Evolutionary conservation across 2,888 invertebrate species (phyloP).

Genomic region (Auanema sp.): DNA sequence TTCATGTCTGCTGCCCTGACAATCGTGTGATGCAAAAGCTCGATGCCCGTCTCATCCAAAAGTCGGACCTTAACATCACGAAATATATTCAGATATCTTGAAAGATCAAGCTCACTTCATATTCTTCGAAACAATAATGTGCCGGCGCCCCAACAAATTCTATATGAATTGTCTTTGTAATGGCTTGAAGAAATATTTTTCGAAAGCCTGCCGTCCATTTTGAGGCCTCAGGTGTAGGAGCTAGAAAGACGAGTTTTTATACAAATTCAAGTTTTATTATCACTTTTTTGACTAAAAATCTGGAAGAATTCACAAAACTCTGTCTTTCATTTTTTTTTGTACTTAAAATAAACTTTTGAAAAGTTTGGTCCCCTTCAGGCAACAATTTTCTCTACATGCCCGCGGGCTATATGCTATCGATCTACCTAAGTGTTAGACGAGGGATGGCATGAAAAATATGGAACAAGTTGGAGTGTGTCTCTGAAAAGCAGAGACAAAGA

Average conservation of each 20-base stretch:
- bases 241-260: slow-evolving; percentile 13
- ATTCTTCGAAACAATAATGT: slow-evolving; percentile 60
- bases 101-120: slow-evolving; percentile 43
- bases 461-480: no score
- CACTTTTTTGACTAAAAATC: neutral
- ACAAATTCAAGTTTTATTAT: neutral
- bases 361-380: no score
- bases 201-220: slow-evolving; percentile 63
- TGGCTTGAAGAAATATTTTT: slow-evolving; percentile 50
- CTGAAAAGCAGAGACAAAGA: no score
- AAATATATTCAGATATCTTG: neutral
- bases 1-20: slow-evolving; percentile 43
- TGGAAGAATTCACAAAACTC: neutral
- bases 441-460: no score
- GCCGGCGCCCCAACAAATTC: slow-evolving; percentile 61
- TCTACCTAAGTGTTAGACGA: no score
- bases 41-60: slow-evolving; percentile 53
- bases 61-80: slow-evolving; percentile 48
- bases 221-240: slow-evolving; percentile 57
- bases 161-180: slow-evolving; percentile 54
- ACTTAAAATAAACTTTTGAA: no score
- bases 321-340: no score
- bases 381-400: no score
- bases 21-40: slow-evolving; percentile 40
- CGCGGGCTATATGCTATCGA: no score